Evolutionary conservation across 1,140 invertebrate genomes (phyloP).

Genomic region (Holcopasites calliopsidis): DNA sequence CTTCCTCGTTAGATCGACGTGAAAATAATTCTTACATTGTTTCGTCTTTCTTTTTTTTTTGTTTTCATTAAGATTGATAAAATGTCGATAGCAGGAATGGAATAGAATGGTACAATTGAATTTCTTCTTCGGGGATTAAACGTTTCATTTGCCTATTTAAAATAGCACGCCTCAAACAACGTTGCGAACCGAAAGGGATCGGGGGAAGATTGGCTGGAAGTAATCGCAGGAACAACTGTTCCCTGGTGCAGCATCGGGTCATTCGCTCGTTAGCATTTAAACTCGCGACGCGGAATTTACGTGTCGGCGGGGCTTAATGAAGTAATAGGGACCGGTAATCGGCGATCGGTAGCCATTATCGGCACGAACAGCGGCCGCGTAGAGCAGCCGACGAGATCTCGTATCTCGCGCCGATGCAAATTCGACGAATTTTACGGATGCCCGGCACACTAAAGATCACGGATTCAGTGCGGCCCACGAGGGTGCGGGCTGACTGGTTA

Average conservation of each 20-base stretch:
- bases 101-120: too few relatives aligned
- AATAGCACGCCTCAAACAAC: not conserved
- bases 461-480: conserved; percentile 57
- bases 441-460: conserved; percentile 60
- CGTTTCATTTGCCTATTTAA: not conserved
- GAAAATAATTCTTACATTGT: too few relatives aligned
- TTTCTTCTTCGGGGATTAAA: not conserved
- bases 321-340: conserved; percentile 54
- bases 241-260: not conserved
- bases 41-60: too few relatives aligned
- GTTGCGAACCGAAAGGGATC: too few relatives aligned
- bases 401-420: conserved; percentile 63
- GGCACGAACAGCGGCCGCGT: conserved; percentile 43
- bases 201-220: not conserved
- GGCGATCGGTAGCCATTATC: conserved; percentile 42
- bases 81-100: too few relatives aligned
- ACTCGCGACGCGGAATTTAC: conserved; percentile 26
- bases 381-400: conserved; percentile 52
- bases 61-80: too few relatives aligned
- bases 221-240: conserved; percentile 15
- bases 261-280: conserved; percentile 35
- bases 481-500: conserved; percentile 63
- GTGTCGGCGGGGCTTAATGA: conserved; percentile 50
- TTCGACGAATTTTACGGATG: conserved; percentile 64
- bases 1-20: conserved; percentile 7